These are phyloP conservation scores for Dolichotis patagonum DNA, from an alignment of 2,113 vertebrate genomes.

Conservation along the genomic window DNA sequence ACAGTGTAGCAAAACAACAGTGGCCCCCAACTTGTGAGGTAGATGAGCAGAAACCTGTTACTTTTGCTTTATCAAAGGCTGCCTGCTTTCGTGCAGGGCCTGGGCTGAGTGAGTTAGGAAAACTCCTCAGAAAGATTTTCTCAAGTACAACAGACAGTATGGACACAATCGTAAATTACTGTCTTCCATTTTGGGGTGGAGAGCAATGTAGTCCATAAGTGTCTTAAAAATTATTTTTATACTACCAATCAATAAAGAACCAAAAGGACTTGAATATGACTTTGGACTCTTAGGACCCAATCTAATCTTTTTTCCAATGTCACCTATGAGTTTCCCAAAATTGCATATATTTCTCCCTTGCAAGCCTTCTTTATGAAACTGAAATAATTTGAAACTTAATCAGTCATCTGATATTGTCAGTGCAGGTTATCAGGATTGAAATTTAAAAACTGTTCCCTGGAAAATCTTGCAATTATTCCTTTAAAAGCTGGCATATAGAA, in stretches of 20 bases:
- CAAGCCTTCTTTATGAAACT: not conserved
- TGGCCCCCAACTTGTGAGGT: not conserved
- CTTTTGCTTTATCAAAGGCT: not conserved
- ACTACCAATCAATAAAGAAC: not conserved
- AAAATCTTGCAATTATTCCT: not conserved
- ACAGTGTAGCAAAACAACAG: not conserved
- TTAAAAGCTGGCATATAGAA: not conserved
- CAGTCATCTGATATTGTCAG: not conserved
- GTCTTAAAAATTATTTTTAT: not conserved
- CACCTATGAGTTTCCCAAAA: not conserved
- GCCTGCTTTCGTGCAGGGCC: not conserved
- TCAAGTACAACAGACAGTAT: not conserved
- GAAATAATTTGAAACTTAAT: constrained; percentile 7
- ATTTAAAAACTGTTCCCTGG: not conserved
- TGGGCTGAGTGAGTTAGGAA: not conserved
- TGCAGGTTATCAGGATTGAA: not conserved
- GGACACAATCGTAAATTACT: not conserved
- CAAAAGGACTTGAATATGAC: not conserved
- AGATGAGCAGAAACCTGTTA: not conserved
- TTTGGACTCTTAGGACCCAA: not conserved
- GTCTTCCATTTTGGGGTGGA: not conserved
- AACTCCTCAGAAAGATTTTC: not conserved
- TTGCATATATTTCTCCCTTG: not conserved
- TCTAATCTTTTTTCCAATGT: not conserved
- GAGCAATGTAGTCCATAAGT: not conserved